phyloP scores from a whole-genome alignment of 1,140 invertebrate genomes.

The Hylyphantes graminicola region DNA sequence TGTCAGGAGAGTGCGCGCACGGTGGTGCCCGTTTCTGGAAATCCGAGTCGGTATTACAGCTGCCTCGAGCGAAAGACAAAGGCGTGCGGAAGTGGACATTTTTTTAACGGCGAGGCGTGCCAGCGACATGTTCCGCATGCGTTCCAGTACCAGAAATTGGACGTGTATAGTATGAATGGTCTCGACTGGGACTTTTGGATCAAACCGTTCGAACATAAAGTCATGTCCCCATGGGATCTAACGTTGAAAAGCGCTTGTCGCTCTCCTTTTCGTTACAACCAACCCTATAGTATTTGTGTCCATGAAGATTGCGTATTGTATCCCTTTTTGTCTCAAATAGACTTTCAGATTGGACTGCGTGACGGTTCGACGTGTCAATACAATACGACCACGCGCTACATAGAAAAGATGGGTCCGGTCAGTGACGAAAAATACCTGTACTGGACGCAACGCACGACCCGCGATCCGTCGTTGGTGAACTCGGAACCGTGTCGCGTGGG shows the following conservation, averaged over 20 bases:
- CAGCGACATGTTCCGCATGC: neutral
- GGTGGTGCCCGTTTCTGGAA: neutral
- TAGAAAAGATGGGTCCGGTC: too few species aligned
- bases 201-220: neutral
- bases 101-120: neutral
- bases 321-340: slow-evolving; percentile 16
- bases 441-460: neutral
- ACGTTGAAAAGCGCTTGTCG: too few species aligned
- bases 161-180: neutral
- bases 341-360: neutral
- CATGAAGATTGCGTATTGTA: slow-evolving; percentile 2
- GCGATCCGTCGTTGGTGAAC: neutral
- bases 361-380: neutral
- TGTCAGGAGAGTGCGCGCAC: neutral
- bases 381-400: neutral
- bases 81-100: neutral
- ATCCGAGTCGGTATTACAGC: neutral
- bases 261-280: too few species aligned
- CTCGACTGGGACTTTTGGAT: neutral
- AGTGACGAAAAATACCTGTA: neutral
- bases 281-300: neutral
- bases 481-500: neutral
- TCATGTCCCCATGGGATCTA: too few species aligned
- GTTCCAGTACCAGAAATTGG: too few species aligned
- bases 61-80: neutral